Conservation (phyloP, 2,797 vertebrate species). For the Trachurus trachurus region DNA sequence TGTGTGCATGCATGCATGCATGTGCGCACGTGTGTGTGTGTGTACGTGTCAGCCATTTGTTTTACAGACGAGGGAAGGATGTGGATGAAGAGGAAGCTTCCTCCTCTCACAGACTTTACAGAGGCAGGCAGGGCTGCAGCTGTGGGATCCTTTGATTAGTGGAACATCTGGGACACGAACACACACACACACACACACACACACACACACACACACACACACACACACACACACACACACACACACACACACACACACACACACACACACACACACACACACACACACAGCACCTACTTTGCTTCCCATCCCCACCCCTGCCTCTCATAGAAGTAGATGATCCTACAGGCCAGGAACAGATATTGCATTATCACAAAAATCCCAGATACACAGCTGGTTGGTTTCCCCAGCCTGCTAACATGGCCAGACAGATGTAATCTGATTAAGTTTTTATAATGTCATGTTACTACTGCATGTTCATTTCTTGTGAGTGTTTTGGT, state of each 20-base stretch:
- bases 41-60: conserved; percentile 66
- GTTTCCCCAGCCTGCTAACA: conserved; percentile 1
- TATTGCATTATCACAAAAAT: conserved; percentile 44
- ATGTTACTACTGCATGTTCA: not conserved
- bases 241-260: not conserved
- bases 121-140: conserved; percentile 75
- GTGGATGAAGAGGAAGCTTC: conserved; percentile 78
- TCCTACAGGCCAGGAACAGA: conserved; percentile 36
- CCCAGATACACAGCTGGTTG: conserved; percentile 23
- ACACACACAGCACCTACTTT: no score
- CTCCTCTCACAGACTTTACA: conserved; percentile 72
- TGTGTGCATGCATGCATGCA: no score
- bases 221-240: conserved; percentile 7
- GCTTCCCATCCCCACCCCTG: no score
- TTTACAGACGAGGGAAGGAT: conserved; percentile 81
- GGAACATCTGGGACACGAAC: conserved; percentile 83
- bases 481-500: not conserved
- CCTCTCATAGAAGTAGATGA: conserved; percentile 22
- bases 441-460: conserved; percentile 32
- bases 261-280: conserved; percentile 21
- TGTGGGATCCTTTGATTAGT: conserved; percentile 82
- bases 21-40: conserved; percentile 27
- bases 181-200: conserved; percentile 10
- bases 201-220: conserved; percentile 23
- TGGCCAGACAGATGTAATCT: conserved; percentile 27